phyloP scores from a whole-genome alignment of 2,888 invertebrate genomes.

The Ophion slaviceki region DNA sequence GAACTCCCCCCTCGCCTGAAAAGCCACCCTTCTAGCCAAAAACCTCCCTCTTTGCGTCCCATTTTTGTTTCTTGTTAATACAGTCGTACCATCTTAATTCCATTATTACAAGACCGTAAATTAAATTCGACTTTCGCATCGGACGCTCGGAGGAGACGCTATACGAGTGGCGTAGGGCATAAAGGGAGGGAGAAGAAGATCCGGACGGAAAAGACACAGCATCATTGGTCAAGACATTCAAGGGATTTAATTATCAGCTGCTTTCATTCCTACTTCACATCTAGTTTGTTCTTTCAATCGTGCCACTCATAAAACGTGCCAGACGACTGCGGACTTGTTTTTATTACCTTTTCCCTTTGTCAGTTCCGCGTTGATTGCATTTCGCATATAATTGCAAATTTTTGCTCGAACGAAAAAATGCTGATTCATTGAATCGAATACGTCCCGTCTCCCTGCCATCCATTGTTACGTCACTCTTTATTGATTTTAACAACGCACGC shows the following conservation, averaged over 20 bases:
- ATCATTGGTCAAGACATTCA: constrained; percentile 41
- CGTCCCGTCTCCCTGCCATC: not conserved
- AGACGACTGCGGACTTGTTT: not conserved
- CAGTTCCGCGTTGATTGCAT: not conserved
- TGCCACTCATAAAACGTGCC: not conserved
- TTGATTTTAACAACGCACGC: constrained; percentile 31
- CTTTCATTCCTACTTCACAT: constrained; percentile 8
- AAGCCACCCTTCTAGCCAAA: constrained; percentile 3
- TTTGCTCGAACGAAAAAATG: constrained; percentile 12
- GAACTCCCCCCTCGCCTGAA: not conserved
- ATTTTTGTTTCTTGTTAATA: constrained; percentile 45
- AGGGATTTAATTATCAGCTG: constrained; percentile 51
- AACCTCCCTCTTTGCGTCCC: constrained; percentile 11
- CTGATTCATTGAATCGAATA: constrained; percentile 1
- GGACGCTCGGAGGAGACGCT: constrained; percentile 4
- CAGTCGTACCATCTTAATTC: constrained; percentile 64
- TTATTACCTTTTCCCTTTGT: constrained; percentile 1
- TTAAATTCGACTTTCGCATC: constrained; percentile 60
- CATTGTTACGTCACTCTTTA: constrained; percentile 30
- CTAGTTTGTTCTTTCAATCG: constrained; percentile 22
- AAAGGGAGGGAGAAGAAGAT: not conserved
- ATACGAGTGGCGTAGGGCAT: not conserved
- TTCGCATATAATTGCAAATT: constrained; percentile 13
- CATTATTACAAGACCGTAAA: constrained; percentile 64
- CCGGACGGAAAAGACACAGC: constrained; percentile 20